phyloP scores from a whole-genome alignment of 2,888 invertebrate species.

The Sinentomon sp. region DNA sequence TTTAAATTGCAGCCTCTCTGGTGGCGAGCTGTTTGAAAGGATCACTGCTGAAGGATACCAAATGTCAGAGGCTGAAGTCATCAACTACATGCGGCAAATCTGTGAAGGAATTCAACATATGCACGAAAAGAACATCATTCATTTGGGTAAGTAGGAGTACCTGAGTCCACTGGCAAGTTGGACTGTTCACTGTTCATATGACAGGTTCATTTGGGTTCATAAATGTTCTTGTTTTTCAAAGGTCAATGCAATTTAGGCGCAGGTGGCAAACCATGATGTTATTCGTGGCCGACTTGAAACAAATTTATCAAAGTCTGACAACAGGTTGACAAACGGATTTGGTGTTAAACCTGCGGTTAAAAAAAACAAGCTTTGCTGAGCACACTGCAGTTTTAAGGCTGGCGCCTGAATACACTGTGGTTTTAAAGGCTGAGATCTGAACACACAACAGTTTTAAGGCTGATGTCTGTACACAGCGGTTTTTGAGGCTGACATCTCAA shows the following conservation, averaged over 20 bases:
- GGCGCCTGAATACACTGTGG: too few relatives aligned
- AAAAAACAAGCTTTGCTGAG: too few relatives aligned
- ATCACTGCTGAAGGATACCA: constrained; percentile 92
- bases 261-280: not conserved
- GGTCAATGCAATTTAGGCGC: not conserved
- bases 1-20: constrained; percentile 45
- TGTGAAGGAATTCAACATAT: constrained; percentile 93
- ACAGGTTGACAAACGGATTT: too few relatives aligned
- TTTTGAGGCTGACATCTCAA: too few relatives aligned
- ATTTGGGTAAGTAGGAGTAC: constrained; percentile 32
- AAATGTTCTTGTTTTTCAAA: not conserved
- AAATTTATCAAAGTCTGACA: too few relatives aligned
- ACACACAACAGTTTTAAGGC: too few relatives aligned
- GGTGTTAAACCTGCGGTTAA: too few relatives aligned
- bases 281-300: too few relatives aligned
- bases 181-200: constrained; percentile 2
- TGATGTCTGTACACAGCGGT: too few relatives aligned
- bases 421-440: too few relatives aligned
- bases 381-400: too few relatives aligned
- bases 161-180: not conserved
- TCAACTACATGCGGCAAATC: constrained; percentile 95
- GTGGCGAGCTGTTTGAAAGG: constrained; percentile 94
- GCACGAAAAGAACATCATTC: constrained; percentile 98
- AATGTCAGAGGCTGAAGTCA: constrained; percentile 97
- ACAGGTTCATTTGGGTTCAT: constrained; percentile 6